Base-by-base conservation (phyloP, 2,888 invertebrate species). In the Nycteola revayana region DNA sequence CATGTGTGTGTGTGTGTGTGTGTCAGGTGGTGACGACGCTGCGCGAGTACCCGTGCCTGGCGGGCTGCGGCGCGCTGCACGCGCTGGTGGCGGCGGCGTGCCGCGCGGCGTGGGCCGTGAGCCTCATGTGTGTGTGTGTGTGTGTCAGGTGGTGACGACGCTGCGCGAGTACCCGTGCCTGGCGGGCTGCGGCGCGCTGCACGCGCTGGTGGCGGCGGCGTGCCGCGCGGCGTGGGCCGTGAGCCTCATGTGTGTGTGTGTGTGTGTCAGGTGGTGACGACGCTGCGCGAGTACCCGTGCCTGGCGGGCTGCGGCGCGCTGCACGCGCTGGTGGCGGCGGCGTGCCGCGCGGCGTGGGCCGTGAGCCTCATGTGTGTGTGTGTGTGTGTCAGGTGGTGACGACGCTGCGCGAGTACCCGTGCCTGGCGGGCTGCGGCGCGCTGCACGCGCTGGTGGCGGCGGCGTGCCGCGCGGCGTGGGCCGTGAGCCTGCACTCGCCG, bases 401-500 rank as follows among this genome's bases (percentile, higher is more conserved):
- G 50, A 98, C 98, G 0, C 90, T 98, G 9, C 96, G 96, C 67
- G 98, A 98, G 87, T 98, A 98, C 83, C 96, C 97, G 18, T 95
- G 96, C 73, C 90, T 98, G 62, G 94, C 94, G 51, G 85, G 91
- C 0, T 97, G 96, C 71, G 90, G 90, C 1, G 93, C 94, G 14
- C 90, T 98, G 35, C 91, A 93, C 60, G 92, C 93, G 55, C 96
- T 96, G 73, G 94, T 96, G 32, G 90, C 93, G 17, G 94, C 94
- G 23, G 94, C 96, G 42, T 95, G 96, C 24, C 91, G 94, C 40
- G 90, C 96, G n/a, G 95, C 96, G 2, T 98, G 98, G 98, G 92
- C 92, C 43, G 87, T 97, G 65, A 92, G 93, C 32, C 94, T 95
- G 63, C 95, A 95, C 72, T 92, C 90, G 23, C 91, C 92, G 2